Evolutionary conservation across 2,797 vertebrate genomes (phyloP).

Genomic region (Rhinatrema bivittatum): DNA sequence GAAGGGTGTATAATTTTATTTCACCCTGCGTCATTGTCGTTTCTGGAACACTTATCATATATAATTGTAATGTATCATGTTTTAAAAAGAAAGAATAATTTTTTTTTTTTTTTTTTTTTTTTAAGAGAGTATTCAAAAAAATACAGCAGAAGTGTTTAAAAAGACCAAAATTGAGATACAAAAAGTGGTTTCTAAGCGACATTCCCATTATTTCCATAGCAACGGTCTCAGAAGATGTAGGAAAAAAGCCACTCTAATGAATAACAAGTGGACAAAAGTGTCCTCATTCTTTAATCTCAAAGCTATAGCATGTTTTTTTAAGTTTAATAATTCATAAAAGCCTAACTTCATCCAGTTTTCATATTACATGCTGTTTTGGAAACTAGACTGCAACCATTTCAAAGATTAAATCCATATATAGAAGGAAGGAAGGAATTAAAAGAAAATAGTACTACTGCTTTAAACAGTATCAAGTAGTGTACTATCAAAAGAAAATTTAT

Average conservation of each 20-base stretch:
- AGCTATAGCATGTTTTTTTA: not conserved
- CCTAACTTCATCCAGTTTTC: not conserved
- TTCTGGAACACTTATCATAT: no score
- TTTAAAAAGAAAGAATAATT: no score
- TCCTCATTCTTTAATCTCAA: not conserved
- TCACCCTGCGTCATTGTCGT: no score
- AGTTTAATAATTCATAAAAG: not conserved
- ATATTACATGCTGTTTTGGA: not conserved
- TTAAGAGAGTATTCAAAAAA: not conserved
- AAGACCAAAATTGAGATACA: not conserved
- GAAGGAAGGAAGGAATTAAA: no score
- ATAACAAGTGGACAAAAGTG: not conserved
- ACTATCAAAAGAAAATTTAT: no score
- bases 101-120: no score
- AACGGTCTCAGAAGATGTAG: not conserved
- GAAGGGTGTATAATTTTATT: no score
- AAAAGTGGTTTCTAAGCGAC: not conserved
- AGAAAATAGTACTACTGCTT: no score
- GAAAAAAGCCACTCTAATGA: not conserved
- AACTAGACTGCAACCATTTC: not conserved
- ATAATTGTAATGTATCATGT: no score
- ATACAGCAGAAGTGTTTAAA: not conserved
- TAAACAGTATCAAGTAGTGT: no score
- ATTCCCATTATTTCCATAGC: not conserved
- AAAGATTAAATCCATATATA: not conserved